Evolutionary conservation across 2,797 vertebrate genomes (phyloP).

Genomic region (Eulemur albifrons): DNA sequence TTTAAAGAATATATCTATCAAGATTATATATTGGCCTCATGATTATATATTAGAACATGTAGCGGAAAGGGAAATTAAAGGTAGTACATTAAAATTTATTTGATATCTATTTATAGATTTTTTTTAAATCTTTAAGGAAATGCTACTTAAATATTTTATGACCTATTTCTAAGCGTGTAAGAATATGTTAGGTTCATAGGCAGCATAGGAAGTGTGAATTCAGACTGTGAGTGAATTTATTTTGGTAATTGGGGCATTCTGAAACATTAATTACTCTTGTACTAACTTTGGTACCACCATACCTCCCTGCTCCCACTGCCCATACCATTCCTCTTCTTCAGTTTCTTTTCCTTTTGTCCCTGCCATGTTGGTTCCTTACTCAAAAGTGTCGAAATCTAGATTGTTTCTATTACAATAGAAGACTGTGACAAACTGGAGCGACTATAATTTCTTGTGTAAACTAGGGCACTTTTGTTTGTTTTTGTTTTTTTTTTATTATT

Average conservation of each 20-base stretch:
- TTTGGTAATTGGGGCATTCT: constrained; percentile 7
- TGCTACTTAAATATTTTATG: constrained; percentile 35
- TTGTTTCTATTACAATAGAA: not conserved
- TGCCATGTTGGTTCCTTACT: not conserved
- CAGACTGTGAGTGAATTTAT: not conserved
- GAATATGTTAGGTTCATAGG: not conserved
- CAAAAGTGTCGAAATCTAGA: not conserved
- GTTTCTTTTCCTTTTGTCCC: not conserved
- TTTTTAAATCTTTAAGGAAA: constrained; percentile 47
- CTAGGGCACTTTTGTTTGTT: not conserved
- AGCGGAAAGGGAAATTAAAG: constrained; percentile 29
- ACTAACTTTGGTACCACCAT: not conserved
- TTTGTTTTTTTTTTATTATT: too few relatives aligned
- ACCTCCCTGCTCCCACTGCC: not conserved
- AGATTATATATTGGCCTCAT: constrained; percentile 19
- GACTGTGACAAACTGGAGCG: not conserved
- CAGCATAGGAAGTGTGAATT: constrained; percentile 4
- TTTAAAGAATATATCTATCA: not conserved
- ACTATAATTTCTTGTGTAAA: constrained; percentile 10
- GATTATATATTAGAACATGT: constrained; percentile 1
- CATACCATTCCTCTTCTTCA: not conserved
- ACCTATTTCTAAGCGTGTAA: constrained; percentile 30
- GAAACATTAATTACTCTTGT: not conserved
- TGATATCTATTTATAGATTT: not conserved
- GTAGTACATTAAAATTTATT: constrained; percentile 18